Base-by-base conservation (phyloP, 2,113 vertebrate species). In the Telmatochromis brichardi region DNA sequence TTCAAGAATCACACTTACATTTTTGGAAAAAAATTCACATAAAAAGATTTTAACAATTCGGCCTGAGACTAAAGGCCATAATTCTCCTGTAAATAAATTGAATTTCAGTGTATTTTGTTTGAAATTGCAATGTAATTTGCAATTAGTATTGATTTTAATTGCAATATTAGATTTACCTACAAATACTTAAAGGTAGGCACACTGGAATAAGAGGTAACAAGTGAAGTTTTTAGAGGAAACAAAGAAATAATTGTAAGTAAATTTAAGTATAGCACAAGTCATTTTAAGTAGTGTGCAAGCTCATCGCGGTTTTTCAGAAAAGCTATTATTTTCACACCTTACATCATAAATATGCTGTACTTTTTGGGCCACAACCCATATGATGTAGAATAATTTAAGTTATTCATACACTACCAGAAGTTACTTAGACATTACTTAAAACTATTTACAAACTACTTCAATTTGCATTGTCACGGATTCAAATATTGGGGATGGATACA, bases 271-370 rank as follows among this genome's bases (percentile, higher is more conserved):
- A 63, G 58, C 5, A 63, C 0, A 33, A 63, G 58, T 35, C 4
- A 35, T 63, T 35, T 35, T n/a, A 63, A 63, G 31, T 63, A 12
- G 1, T n/a, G 58, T 63, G 58, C 58, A 63, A 63, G 28, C 31
- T 63, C 9, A n/a, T 63, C 2, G 0, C 0, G 3, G 31, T 35
- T 63, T 63, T 35, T 63, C 58, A 35, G 31, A 11, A 63, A 63
- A 63, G 6, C 31, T 63, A n/a, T 63, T 63, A 35, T 63, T 63
- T 63, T 0, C 58, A 35, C 0, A 63, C 9, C 58, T 63, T 63
- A 33, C 5, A 63, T 63, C 28, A 63, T 19, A 63, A 63, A 33
- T 63, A 19, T 63, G 58, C 9, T 63, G 15, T 63, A 4, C 17
- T 63, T 63, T 63, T 19, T 11, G 15, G 9, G 15, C 0, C 58